Base-by-base conservation (phyloP, 2,797 vertebrate species). In the Sebastes matsubarae region DNA sequence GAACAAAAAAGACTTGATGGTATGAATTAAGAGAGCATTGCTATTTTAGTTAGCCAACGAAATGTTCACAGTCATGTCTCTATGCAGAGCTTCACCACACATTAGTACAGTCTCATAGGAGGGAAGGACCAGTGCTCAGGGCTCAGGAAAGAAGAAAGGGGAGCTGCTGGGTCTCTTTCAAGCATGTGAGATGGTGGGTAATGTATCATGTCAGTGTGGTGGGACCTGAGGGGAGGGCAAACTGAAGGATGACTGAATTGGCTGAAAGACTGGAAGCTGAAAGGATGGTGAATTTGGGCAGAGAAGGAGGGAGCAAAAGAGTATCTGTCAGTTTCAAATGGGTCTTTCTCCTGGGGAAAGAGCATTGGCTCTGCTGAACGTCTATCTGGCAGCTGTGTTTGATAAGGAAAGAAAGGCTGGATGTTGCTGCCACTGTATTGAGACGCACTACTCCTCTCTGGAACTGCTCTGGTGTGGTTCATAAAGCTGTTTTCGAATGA, bases 21-120 rank as follows among this genome's bases (percentile, higher is more conserved):
- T 60, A 30, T 42, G 30, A 80, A 80, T 57, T 72, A 52, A 65
- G 25, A 59, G 9, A n/a, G 6, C 2, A 57, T 2, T 20, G 9
- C 6, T 42, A 6, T 68, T 66, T 60, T 24, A 32, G 27, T 64
- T 42, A 20, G 24, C 5, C 25, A 61, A 55, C 75, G 10, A 73
- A 67, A 63, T 25, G 10, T 65, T 46, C n/a, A 64, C n/a, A 27
- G 14, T 7, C 12, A 68, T 10, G 69, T 59, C 13, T 70, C 2
- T 14, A 34, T 74, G 69, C 8, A 85, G 50, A 61, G 18, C 60
- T 77, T 66, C 12, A 63, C 18, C 5, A 36, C 25, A 75, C 32
- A 68, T 94, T 87, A 96, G 75, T 95, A 96, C 16, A 95, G 87
- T 86, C 92, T 94, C 95, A 95, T 96, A 14, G 93, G 92, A 81